Evolutionary conservation across 1,140 invertebrate species (phyloP).

Genomic region (Pissodes strobi): DNA sequence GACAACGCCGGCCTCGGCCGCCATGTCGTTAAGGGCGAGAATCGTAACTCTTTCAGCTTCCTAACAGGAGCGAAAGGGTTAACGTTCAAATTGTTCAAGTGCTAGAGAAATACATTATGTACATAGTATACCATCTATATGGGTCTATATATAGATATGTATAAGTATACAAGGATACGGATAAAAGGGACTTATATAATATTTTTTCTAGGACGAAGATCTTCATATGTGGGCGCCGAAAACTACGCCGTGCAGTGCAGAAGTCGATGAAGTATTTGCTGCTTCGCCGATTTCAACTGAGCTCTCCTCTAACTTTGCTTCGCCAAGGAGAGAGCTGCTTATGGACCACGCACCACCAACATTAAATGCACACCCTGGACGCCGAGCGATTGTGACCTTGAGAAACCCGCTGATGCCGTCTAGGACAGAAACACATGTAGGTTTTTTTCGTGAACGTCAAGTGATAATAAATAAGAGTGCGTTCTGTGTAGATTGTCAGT

Average conservation of each 20-base stretch:
- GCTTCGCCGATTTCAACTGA: neutral
- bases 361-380: neutral
- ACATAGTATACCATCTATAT: neutral
- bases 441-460: neutral
- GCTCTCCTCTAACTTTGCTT: neutral
- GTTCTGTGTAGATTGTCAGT: too few relatives aligned
- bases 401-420: neutral
- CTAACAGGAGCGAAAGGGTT: neutral
- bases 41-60: too few relatives aligned
- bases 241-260: neutral
- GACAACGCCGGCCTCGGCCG: neutral
- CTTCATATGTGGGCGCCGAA: neutral
- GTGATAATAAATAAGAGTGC: neutral
- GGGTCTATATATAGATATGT: neutral
- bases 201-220: neutral
- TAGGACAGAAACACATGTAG: neutral
- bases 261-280: neutral
- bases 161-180: neutral
- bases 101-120: neutral
- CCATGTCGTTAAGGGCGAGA: neutral
- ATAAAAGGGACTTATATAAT: neutral
- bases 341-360: neutral
- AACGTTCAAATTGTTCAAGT: neutral
- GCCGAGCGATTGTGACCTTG: neutral
- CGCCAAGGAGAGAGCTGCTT: neutral